These are phyloP conservation scores for Pinctada fucata DNA, from an alignment of 2,888 invertebrate species.

Conservation along the genomic window DNA sequence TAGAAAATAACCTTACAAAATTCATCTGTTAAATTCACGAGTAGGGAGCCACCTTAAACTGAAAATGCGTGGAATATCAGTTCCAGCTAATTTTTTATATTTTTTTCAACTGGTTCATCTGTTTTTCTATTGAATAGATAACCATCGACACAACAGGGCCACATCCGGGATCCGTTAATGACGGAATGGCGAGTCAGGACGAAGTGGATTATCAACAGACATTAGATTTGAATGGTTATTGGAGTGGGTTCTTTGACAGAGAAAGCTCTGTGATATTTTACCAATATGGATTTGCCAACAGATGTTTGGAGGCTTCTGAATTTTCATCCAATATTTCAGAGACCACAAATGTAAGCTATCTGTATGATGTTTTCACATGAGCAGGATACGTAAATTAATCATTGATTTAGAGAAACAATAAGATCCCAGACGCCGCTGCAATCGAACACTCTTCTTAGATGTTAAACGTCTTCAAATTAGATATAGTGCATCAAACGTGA, in stretches of 20 bases:
- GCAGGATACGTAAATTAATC: too few relatives aligned
- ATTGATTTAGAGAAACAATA: not conserved
- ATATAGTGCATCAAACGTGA: too few relatives aligned
- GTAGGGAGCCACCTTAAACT: too few relatives aligned
- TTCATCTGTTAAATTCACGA: too few relatives aligned
- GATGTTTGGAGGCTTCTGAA: conserved; percentile 41
- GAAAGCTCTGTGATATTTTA: conserved; percentile 63
- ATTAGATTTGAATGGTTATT: conserved; percentile 48
- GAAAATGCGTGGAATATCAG: too few relatives aligned
- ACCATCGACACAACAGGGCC: conserved; percentile 62
- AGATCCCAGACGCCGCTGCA: too few relatives aligned
- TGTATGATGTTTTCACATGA: too few relatives aligned
- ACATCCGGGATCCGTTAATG: conserved; percentile 54
- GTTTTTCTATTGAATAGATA: conserved; percentile 36
- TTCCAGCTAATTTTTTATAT: too few relatives aligned
- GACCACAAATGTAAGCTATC: conserved; percentile 2
- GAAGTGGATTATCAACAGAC: conserved; percentile 60
- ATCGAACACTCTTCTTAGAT: too few relatives aligned
- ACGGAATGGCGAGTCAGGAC: conserved; percentile 48
- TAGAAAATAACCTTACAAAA: too few relatives aligned
- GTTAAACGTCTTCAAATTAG: too few relatives aligned
- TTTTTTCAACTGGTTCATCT: too few relatives aligned
- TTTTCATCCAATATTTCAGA: conserved; percentile 22
- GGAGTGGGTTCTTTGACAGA: conserved; percentile 65
- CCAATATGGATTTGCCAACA: conserved; percentile 48